Conservation (phyloP, 35 echinoderm and acorn worm species). For the Lytechinus pictus region DNA sequence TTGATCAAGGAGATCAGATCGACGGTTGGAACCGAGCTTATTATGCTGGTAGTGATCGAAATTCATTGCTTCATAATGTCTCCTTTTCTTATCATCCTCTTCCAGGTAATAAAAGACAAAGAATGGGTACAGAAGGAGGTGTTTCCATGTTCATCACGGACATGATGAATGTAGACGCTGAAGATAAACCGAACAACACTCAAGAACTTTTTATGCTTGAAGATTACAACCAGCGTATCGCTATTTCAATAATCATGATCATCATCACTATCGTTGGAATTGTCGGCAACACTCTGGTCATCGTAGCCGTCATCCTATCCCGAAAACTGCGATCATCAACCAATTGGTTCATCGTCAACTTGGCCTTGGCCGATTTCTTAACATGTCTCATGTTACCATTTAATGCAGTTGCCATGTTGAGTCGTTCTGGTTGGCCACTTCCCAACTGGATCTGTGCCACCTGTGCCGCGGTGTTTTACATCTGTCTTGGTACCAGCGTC, state of each 20-base stretch:
- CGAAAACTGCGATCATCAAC: background rate
- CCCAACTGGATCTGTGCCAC: background rate
- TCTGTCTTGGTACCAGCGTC: background rate
- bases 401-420: background rate
- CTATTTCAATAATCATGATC: background rate
- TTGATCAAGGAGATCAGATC: too few relatives aligned
- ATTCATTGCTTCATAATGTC: too few relatives aligned
- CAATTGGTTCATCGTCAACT: background rate
- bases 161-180: too few relatives aligned
- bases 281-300: background rate
- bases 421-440: background rate
- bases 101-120: too few relatives aligned
- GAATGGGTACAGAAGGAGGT: too few relatives aligned
- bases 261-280: background rate
- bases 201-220: background rate
- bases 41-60: too few relatives aligned
- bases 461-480: background rate
- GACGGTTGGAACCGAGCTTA: too few relatives aligned
- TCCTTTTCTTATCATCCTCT: too few relatives aligned
- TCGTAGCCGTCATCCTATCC: background rate
- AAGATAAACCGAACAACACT: too few relatives aligned
- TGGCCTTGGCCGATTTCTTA: background rate
- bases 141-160: too few relatives aligned
- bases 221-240: background rate
- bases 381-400: background rate